Evolutionary conservation across 2,888 invertebrate genomes (phyloP).

Genomic region (Oxyscelio sp.): DNA sequence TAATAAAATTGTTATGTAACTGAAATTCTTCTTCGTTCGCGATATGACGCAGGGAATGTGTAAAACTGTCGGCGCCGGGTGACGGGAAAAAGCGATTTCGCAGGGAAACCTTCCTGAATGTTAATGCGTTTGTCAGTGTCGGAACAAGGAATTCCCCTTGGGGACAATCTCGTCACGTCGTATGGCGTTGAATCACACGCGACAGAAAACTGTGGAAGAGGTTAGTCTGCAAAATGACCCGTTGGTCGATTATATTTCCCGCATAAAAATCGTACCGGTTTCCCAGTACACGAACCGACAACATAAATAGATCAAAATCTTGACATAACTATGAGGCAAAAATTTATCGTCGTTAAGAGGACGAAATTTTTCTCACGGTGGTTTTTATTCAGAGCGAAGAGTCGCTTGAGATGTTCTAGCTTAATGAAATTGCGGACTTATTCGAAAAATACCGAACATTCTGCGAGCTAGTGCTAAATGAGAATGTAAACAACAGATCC

Average conservation of each 20-base stretch:
- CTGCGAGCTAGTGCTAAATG: too few species aligned
- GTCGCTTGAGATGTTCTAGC: too few species aligned
- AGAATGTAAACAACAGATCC: too few species aligned
- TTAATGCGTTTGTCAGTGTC: too few species aligned
- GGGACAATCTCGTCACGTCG: conserved; percentile 69
- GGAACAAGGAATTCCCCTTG: conserved; percentile 72
- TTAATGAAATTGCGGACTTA: too few species aligned
- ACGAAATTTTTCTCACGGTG: conserved; percentile 34
- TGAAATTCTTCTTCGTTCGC: conserved; percentile 28
- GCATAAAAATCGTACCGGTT: conserved; percentile 55
- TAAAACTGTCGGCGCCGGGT: conserved; percentile 61
- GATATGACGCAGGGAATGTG: conserved; percentile 53
- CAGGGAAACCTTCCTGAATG: too few species aligned
- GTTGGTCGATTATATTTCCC: conserved; percentile 43
- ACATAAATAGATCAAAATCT: conserved; percentile 39
- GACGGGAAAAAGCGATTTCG: conserved; percentile 69
- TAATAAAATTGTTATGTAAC: conserved; percentile 29
- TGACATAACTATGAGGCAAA: not conserved
- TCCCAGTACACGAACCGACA: conserved; percentile 2
- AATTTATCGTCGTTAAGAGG: not conserved
- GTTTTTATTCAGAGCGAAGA: not conserved
- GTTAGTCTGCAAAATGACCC: conserved; percentile 50
- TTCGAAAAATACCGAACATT: too few species aligned
- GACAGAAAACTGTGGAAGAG: conserved; percentile 53
- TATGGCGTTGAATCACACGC: conserved; percentile 60